phyloP scores from a whole-genome alignment of 2,797 vertebrate genomes.

The Sciurus carolinensis region DNA sequence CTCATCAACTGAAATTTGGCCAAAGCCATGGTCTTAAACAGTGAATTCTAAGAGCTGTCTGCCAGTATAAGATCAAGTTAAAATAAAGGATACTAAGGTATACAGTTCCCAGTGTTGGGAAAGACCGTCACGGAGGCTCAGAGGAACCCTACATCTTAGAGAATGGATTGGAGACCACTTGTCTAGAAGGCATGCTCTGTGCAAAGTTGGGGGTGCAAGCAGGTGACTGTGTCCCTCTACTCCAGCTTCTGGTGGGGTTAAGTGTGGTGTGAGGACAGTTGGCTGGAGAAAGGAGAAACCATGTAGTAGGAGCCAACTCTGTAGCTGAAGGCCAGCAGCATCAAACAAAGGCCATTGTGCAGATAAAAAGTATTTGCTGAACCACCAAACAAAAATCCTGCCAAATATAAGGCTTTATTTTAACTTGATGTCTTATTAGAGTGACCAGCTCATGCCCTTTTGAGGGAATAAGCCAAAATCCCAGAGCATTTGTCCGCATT shows the following conservation, averaged over 20 bases:
- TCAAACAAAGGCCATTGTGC: background rate
- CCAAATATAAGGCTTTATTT: background rate
- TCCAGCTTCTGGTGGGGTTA: background rate
- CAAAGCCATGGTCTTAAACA: background rate
- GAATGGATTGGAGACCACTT: background rate
- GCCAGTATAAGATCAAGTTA: background rate
- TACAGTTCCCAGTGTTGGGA: background rate
- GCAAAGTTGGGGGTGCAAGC: background rate
- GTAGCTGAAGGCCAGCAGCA: background rate
- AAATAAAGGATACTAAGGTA: background rate
- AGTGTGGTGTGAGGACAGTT: background rate
- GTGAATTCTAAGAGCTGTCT: background rate
- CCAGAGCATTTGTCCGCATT: background rate
- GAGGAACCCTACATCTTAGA: background rate
- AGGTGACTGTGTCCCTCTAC: background rate
- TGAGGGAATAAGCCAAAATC: conserved; percentile 31
- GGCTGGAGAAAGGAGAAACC: background rate
- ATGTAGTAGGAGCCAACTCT: conserved; percentile 9
- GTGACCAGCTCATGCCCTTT: background rate
- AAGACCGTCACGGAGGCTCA: background rate
- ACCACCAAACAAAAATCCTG: conserved; percentile 44
- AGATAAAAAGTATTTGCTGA: background rate
- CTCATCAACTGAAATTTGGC: background rate
- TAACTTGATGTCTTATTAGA: conserved; percentile 59
- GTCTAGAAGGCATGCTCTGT: background rate